Evolutionary conservation across 1,140 invertebrate species (phyloP), one percentile per base, ranked within the genome.

Genomic region (Thaumatotibia leucotreta): DNA sequence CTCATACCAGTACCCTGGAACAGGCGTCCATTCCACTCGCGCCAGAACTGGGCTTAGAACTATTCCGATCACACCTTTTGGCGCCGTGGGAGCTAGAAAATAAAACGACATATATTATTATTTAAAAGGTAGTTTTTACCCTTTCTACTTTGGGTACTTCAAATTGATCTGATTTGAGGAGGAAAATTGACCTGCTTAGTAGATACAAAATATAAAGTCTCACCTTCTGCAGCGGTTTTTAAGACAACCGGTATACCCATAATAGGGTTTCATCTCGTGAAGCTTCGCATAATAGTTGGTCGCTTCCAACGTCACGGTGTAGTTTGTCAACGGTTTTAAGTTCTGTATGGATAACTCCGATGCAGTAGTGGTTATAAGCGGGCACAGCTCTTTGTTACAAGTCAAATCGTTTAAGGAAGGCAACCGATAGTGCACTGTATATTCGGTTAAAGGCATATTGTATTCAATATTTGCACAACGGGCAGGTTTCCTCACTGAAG

Each of bases 201-300:
- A n/a, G n/a, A 35, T 35, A 35, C 11, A 54, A 31, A 52, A 32
- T 20, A 39, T 24, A 62, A 62, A 31, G 65, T 77, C 72, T 82
- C 92, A 96, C 95, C 94, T 89, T 96, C 97, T 23, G 95, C 92
- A 2, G 94, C 94, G 0, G 97, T 98, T 75, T 92, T 93, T 5
- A 96, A 88, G 2, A 94, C 78, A 11, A 94, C 75, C 1, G 93
- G 82, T 0, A 91, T 74, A 32, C 94, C 93, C 50, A 94, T 77
- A 49, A 93, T 69, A 2, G 93, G n/a, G 83, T 52, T 89, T 87
- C 2, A 93, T 69, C 49, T 92, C 92, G 20, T 93, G 90, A 32
- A 93, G 76, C 66, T 94, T 92, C 5, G 93, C 94, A 73, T 97
- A 98, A 76, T 95, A 96, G 89, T 98, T 97, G 33, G 92, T 94